phyloP scores from a whole-genome alignment of 2,888 invertebrate species.

The Heteropelma amictum region DNA sequence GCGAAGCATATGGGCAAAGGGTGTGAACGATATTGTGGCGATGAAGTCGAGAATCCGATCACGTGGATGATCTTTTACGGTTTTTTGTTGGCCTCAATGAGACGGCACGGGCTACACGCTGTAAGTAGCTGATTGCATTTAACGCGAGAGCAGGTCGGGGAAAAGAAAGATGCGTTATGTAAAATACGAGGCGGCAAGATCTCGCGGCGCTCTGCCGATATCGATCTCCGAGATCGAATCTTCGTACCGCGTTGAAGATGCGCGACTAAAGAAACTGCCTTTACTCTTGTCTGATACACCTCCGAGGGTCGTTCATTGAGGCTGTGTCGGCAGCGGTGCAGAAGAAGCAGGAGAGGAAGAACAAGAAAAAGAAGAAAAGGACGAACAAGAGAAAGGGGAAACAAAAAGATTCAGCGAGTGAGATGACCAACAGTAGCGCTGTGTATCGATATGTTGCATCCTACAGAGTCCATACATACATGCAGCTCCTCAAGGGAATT shows the following conservation, averaged over 20 bases:
- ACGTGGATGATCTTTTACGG: slow-evolving; percentile 20
- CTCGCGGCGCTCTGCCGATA: slow-evolving; percentile 59
- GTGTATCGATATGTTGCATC: slow-evolving; percentile 47
- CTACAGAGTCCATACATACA: slow-evolving; percentile 35
- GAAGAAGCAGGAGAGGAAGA: slow-evolving; percentile 6
- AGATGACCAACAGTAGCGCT: slow-evolving; percentile 36
- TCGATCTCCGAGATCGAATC: slow-evolving; percentile 66
- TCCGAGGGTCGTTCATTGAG: slow-evolving; percentile 24
- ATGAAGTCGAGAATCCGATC: not conserved
- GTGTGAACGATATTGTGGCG: slow-evolving; percentile 12
- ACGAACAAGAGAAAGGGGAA: not conserved
- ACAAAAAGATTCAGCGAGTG: slow-evolving; percentile 5
- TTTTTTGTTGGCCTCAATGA: slow-evolving; percentile 42
- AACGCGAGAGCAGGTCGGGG: slow-evolving; percentile 54
- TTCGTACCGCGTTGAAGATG: slow-evolving; percentile 56
- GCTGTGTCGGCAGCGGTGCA: not conserved
- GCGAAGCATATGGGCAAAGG: not conserved
- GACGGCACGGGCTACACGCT: slow-evolving; percentile 3
- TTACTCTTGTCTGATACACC: slow-evolving; percentile 32
- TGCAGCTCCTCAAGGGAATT: slow-evolving; percentile 41
- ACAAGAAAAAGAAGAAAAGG: slow-evolving; percentile 8
- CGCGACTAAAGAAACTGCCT: slow-evolving; percentile 37
- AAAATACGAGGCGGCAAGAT: slow-evolving; percentile 61
- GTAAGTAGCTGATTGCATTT: slow-evolving; percentile 33
- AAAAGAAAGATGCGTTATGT: slow-evolving; percentile 64